Evolutionary conservation across 1,140 invertebrate genomes (phyloP), one percentile per base, ranked within the genome.

Genomic region (Heliconius eleuchia): DNA sequence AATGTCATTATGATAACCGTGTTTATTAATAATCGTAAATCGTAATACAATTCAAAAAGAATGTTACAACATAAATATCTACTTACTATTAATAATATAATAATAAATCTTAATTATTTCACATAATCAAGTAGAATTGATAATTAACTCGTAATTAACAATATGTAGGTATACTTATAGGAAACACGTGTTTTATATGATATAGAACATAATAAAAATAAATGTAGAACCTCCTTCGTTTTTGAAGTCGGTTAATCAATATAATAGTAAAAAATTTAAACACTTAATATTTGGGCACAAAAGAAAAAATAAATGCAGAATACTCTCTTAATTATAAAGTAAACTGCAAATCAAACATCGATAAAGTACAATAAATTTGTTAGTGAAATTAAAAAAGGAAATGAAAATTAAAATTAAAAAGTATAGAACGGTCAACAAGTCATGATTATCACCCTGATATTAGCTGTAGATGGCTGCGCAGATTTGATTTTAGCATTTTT

Each of bases 1-100:
- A 80, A 71, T 73, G 73, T 77, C 73, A 73, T 79, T 75, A 80
- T 80, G 79, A 80, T 70, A 71, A 73, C 66, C 46, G 50, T 76
- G 74, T 23, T 70, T 66, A 76, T 46, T 76, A 60, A 66, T 23
- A 72, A 46, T 73, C 37, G 23, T 66, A 66, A 30, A 30, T 66
- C 60, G 60, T 66, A 66, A 66, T 66, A 73, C 23, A 79, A 71
- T 74, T 73, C 30, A 39, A 71, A 77, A 77, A 77, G 42, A 77
- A 77, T 77, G 70, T 72, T 77, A 77, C 46, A 77, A 77, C 70
- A 50, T 71, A 77, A 71, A 34, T 18, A 72, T 71, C 72, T 73
- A 73, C 23, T 50, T 50, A 71, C 71, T 77, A 71, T 66, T 77
- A 71, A 34, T 34, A 6, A 34, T n/a, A 27, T 77, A 77, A 57